These are phyloP conservation scores for Lathronympha strigana DNA, from an alignment of 2,888 invertebrate genomes.

Conservation along the genomic window DNA sequence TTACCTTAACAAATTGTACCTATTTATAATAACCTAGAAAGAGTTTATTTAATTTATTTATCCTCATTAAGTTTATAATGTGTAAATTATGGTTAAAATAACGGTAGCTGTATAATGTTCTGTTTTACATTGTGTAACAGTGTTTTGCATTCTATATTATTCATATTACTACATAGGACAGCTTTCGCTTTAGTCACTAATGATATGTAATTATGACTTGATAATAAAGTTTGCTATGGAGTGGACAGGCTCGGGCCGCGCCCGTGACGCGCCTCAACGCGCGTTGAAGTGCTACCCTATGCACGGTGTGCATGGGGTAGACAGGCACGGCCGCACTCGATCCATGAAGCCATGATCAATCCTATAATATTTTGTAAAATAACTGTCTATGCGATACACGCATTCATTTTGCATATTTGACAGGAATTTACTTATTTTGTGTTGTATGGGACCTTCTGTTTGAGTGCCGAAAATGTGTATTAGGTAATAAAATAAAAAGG, in stretches of 20 bases:
- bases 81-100: constrained; percentile 43
- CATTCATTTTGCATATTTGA: constrained; percentile 4
- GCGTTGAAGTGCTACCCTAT: no score
- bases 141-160: constrained; percentile 34
- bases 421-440: constrained; percentile 18
- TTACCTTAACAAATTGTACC: constrained; percentile 42
- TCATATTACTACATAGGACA: constrained; percentile 18
- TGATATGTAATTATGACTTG: constrained; percentile 17
- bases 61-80: constrained; percentile 44
- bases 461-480: constrained; percentile 54
- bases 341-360: neutral
- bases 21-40: constrained; percentile 67
- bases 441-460: constrained; percentile 44
- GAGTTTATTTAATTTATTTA: constrained; percentile 70
- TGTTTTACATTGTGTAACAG: constrained; percentile 26
- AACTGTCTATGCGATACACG: neutral
- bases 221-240: neutral
- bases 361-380: neutral
- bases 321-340: neutral
- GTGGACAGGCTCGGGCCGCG: neutral
- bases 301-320: no score
- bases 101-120: constrained; percentile 25
- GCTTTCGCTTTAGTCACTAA: constrained; percentile 16
- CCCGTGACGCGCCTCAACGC: neutral
- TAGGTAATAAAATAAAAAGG: constrained; percentile 48